These are phyloP conservation scores for Thera britannica DNA, from an alignment of 2,888 invertebrate genomes.

Conservation along the genomic window DNA sequence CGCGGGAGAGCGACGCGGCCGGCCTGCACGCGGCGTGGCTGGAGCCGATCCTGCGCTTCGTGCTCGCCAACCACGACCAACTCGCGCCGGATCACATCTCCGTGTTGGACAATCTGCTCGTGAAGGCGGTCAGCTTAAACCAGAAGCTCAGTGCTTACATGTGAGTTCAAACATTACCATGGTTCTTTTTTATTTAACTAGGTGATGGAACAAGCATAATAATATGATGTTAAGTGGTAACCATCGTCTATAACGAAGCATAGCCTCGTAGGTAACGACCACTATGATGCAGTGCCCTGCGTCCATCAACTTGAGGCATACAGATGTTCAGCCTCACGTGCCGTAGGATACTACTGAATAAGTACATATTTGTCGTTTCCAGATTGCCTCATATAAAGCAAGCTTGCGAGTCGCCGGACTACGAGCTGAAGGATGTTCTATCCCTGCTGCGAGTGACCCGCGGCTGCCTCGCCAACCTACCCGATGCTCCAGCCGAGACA, in stretches of 20 bases:
- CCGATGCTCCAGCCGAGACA: background rate
- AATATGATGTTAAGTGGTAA: too few relatives aligned
- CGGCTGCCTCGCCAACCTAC: slow-evolving; percentile 3
- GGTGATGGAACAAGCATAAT: too few relatives aligned
- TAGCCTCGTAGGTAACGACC: too few relatives aligned
- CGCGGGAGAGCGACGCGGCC: slow-evolving; percentile 2
- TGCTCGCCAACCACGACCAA: background rate
- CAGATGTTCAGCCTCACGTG: background rate
- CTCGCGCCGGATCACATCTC: slow-evolving; percentile 14
- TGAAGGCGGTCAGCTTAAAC: slow-evolving; percentile 16
- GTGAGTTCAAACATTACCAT: slow-evolving; percentile 6
- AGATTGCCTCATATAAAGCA: slow-evolving; percentile 24
- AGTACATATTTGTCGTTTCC: background rate
- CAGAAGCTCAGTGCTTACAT: slow-evolving; percentile 4
- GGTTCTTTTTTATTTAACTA: too few relatives aligned
- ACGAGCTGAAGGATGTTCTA: slow-evolving; percentile 17
- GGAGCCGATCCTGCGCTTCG: slow-evolving; percentile 18
- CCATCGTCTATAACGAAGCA: too few relatives aligned
- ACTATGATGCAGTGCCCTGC: too few relatives aligned
- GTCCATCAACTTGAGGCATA: background rate
- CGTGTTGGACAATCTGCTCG: slow-evolving; percentile 16
- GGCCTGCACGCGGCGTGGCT: slow-evolving; percentile 21
- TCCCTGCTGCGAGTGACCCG: slow-evolving; percentile 16
- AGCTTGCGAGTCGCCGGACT: slow-evolving; percentile 17
- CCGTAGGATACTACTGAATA: background rate